These are phyloP conservation scores for Cerceris ruficornis DNA, from an alignment of 2,888 invertebrate genomes.

Conservation along the genomic window DNA sequence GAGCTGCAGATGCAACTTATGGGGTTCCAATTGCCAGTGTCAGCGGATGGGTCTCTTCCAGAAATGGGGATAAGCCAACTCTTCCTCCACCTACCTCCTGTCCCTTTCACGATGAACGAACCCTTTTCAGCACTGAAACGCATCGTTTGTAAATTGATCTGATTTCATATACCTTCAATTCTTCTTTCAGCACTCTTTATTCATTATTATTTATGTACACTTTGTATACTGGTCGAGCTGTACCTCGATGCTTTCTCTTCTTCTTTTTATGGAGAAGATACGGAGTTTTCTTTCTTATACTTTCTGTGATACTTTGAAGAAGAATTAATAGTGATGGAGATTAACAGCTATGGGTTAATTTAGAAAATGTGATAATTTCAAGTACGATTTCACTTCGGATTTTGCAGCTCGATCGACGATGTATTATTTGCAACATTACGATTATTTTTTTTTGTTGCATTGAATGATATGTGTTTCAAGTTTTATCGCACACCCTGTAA, in stretches of 20 bases:
- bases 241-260: too few relatives aligned
- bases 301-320: too few relatives aligned
- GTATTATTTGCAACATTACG: background rate
- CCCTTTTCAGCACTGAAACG: conserved; percentile 7
- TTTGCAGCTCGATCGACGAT: background rate
- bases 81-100: conserved; percentile 8
- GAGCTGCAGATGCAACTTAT: conserved; percentile 93
- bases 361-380: background rate
- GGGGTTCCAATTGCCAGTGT: conserved; percentile 94
- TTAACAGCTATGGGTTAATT: too few relatives aligned
- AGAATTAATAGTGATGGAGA: too few relatives aligned
- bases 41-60: conserved; percentile 95
- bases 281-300: too few relatives aligned
- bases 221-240: too few relatives aligned
- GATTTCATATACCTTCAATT: background rate
- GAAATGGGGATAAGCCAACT: conserved; percentile 88
- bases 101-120: background rate
- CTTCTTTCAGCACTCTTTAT: background rate
- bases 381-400: background rate
- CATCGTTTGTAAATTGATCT: too few relatives aligned
- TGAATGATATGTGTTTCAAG: background rate
- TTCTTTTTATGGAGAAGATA: too few relatives aligned
- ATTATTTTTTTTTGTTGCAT: background rate
- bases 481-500: conserved; percentile 14
- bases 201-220: background rate